phyloP scores from a whole-genome alignment of 2,888 invertebrate species.

The Drosophila meridiana region DNA sequence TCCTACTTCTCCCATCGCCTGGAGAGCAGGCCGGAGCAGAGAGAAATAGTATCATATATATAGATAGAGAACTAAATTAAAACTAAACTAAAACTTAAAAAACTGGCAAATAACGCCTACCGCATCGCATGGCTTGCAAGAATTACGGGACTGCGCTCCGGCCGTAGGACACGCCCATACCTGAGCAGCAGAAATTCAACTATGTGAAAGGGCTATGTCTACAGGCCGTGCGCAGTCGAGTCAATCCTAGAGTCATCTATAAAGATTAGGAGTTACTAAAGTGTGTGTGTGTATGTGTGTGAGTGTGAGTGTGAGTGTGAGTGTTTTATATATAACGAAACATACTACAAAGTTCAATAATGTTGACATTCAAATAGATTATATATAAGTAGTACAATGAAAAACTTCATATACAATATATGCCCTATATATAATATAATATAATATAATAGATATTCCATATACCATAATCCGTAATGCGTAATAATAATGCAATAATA shows the following conservation, averaged over 20 bases:
- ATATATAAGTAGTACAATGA: constrained; percentile 76
- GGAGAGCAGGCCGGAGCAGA: constrained; percentile 12
- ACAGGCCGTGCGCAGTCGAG: constrained; percentile 16
- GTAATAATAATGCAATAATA: constrained; percentile 60
- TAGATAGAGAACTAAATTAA: constrained; percentile 51
- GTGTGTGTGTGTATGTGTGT: constrained; percentile 45
- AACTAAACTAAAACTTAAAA: constrained; percentile 52
- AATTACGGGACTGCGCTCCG: constrained; percentile 6
- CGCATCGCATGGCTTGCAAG: constrained; percentile 33
- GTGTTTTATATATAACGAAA: constrained; percentile 65
- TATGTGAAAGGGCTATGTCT: constrained; percentile 69
- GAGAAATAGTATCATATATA: constrained; percentile 37
- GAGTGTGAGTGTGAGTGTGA: constrained; percentile 35
- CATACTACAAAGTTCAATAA: constrained; percentile 76
- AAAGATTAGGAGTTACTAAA: constrained; percentile 30
- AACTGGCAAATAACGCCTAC: constrained; percentile 47
- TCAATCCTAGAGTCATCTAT: constrained; percentile 16
- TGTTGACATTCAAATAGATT: constrained; percentile 72
- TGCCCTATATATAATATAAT: constrained; percentile 48
- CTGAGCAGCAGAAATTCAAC: constrained; percentile 78
- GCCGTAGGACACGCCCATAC: constrained; percentile 64
- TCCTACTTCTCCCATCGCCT: constrained; percentile 25
- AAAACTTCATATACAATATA: constrained; percentile 78
- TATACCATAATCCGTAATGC: constrained; percentile 59
- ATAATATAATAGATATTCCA: constrained; percentile 75